A percentile compares a stretch with the other conserved stretches of the same genome.
These are phyloP conservation scores for Tychaedon coryphoeus DNA, from an alignment of 2,113 vertebrate genomes.

Conservation along the genomic window DNA sequence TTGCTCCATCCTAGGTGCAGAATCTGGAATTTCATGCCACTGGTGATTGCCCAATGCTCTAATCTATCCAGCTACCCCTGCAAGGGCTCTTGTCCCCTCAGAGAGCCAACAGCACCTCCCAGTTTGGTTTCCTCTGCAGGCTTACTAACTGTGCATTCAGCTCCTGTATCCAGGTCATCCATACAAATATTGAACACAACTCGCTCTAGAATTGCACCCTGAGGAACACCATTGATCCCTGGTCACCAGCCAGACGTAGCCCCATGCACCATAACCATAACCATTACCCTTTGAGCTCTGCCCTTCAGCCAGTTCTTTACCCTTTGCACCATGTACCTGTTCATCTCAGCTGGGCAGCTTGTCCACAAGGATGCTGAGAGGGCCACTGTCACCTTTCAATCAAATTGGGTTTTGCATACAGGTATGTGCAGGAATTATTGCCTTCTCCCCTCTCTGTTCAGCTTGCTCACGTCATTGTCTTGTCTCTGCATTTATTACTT, in stretches of 20 bases:
- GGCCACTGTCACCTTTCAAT: neutral
- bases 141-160: neutral
- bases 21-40: neutral
- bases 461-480: neutral
- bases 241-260: neutral
- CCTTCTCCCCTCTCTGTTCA: neutral
- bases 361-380: neutral
- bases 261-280: fast-evolving
- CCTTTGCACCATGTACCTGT: neutral
- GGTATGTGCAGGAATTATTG: neutral
- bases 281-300: neutral
- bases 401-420: neutral
- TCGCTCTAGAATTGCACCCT: neutral
- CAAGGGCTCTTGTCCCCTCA: neutral
- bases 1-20: neutral
- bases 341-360: neutral
- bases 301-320: neutral
- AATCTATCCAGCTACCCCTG: neutral
- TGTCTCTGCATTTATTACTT: neutral
- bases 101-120: neutral
- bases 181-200: neutral
- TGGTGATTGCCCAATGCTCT: neutral
- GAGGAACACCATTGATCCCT: neutral
- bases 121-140: neutral
- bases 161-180: neutral